Base-by-base conservation (phyloP, 2,888 invertebrate genomes). In the Stenodera caucasica region DNA sequence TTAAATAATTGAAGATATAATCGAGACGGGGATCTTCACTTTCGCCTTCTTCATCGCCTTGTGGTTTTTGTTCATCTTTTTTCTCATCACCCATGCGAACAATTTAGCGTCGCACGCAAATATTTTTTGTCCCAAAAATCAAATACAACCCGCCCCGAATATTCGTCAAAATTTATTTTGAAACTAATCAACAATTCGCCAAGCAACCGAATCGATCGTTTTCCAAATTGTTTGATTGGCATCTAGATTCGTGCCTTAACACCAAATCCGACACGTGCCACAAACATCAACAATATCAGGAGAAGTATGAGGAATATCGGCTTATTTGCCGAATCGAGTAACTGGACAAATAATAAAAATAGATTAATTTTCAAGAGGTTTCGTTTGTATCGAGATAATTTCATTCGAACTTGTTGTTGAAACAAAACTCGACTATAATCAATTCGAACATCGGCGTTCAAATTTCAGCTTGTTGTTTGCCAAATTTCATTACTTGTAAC, bases 1-100 rank as follows among this genome's bases (percentile, higher is more conserved):
- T 79, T 37, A 92, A 80, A 76, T 89, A 94, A 74, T 89, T 88
- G 56, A 89, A 86, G 57, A 97, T 84, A 78, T 91, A 94, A 69
- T 92, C 90, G 61, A 94, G 81, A 23, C 95, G 86, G 54, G 83
- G 81, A 81, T 96, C 95, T 53, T 84, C 81, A 1, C 84, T 84
- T n/a, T 79, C 79, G 0, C 74, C 76, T 15, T 40, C 56, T 7
- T 30, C 57, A 23, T n/a, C 45, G 2, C 74, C 75, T 35, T 75
- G n/a, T n/a, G n/a, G n/a, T n/a, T n/a, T 12, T 77, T 75, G 1
- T 76, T 2, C 76, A 5, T 76, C 77, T 59, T 80, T 79, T 21
- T 78, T 77, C 2, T 65, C 63, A 45, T 74, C 70, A 54, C 68
- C 74, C 56, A 64, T 64, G 52, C 37, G 11, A 35, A 23, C 6